Percentiles rank a stretch among this genome's conserved stretches.
These are phyloP conservation scores for Papilio xuthus DNA, from an alignment of 1,140 invertebrate genomes.

Conservation along the genomic window DNA sequence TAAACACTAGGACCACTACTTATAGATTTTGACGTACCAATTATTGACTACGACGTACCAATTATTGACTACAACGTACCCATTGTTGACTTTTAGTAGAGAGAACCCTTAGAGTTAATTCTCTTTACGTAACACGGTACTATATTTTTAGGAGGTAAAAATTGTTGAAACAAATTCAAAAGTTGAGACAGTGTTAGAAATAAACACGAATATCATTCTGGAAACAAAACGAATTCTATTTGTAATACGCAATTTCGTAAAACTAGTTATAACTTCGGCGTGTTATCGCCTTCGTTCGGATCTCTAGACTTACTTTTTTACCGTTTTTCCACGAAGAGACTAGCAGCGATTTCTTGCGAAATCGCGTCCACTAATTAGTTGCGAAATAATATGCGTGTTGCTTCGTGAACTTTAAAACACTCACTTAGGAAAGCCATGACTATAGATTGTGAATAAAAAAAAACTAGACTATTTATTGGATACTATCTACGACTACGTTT, in stretches of 20 bases:
- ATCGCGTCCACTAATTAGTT: not conserved
- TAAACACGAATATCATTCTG: not conserved
- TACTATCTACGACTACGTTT: no score
- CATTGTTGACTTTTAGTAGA: no score
- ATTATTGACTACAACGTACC: no score
- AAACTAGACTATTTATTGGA: no score
- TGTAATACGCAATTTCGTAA: constrained; percentile 12
- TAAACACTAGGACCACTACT: no score
- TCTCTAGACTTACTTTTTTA: not conserved
- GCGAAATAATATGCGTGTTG: no score
- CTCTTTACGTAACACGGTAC: not conserved
- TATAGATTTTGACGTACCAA: no score
- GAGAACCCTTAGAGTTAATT: not conserved
- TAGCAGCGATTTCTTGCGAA: not conserved
- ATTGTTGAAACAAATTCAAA: not conserved
- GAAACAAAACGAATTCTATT: constrained; percentile 24
- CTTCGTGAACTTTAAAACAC: not conserved
- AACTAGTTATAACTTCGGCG: constrained; percentile 14
- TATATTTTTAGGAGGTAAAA: no score
- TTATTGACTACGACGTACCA: no score
- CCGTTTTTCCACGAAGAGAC: not conserved
- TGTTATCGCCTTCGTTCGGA: not conserved
- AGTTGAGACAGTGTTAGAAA: not conserved
- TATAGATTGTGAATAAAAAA: no score
- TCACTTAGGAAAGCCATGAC: not conserved